Evolutionary conservation across 2,113 vertebrate genomes (phyloP).

Genomic region (Pogonocichla stellata): DNA sequence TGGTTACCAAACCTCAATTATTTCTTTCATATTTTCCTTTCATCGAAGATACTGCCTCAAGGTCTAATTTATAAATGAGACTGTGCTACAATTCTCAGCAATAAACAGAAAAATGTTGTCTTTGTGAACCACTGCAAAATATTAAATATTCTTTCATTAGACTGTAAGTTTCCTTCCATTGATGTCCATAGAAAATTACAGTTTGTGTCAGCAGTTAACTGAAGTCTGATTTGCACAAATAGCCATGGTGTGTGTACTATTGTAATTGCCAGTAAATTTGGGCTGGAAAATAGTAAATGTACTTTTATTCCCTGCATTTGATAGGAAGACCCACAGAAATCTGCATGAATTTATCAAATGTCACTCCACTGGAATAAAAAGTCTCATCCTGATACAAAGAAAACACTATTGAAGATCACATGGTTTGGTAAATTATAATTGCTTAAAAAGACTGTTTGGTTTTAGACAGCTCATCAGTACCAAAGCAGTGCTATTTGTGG

Average conservation of each 20-base stretch:
- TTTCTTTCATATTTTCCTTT: neutral
- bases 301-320: neutral
- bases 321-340: neutral
- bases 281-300: neutral
- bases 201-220: neutral
- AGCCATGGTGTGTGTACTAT: neutral
- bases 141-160: neutral
- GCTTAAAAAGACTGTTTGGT: neutral
- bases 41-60: neutral
- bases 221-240: neutral
- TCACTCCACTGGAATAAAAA: neutral
- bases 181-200: neutral
- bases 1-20: neutral
- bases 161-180: neutral
- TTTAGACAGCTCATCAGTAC: neutral
- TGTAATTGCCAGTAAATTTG: neutral
- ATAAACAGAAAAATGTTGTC: neutral
- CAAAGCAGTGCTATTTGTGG: neutral
- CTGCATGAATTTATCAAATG: neutral
- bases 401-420: neutral
- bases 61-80: conserved; percentile 15
- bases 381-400: neutral
- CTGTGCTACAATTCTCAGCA: neutral
- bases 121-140: neutral
- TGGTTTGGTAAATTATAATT: neutral